phyloP scores from a whole-genome alignment of 1,140 invertebrate species.

The Bombus fervidus region DNA sequence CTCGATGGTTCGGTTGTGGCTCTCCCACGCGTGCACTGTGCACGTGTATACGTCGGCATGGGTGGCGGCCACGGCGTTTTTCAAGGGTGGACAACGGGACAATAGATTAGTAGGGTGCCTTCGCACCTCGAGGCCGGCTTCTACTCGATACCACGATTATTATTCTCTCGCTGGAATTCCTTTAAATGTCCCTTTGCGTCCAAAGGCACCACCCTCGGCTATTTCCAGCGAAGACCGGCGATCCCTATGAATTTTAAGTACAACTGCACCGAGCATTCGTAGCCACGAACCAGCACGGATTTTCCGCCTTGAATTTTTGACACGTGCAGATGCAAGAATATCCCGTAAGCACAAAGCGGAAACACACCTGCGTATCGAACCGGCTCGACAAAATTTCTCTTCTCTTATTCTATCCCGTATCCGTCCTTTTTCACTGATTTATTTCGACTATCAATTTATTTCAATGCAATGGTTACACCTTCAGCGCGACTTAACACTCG shows the following conservation, averaged over 20 bases:
- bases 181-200: constrained; percentile 34
- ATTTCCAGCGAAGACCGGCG: constrained; percentile 5
- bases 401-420: neutral
- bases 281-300: neutral
- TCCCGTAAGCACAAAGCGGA: neutral
- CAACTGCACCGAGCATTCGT: neutral
- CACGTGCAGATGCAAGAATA: constrained; percentile 16
- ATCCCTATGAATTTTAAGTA: constrained; percentile 47
- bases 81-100: constrained; percentile 55
- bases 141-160: constrained; percentile 48
- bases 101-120: constrained; percentile 65
- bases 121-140: constrained; percentile 56
- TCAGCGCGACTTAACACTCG: neutral
- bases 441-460: neutral
- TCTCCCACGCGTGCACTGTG: constrained; percentile 14
- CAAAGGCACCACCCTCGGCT: constrained; percentile 25
- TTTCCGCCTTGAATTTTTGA: neutral
- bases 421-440: neutral
- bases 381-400: neutral
- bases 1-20: neutral
- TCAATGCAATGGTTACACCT: neutral
- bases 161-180: constrained; percentile 48
- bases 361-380: constrained; percentile 17
- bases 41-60: constrained; percentile 13
- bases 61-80: constrained; percentile 25